phyloP scores from a whole-genome alignment of 2,888 invertebrate species.

The Himalopsyche japonica region DNA sequence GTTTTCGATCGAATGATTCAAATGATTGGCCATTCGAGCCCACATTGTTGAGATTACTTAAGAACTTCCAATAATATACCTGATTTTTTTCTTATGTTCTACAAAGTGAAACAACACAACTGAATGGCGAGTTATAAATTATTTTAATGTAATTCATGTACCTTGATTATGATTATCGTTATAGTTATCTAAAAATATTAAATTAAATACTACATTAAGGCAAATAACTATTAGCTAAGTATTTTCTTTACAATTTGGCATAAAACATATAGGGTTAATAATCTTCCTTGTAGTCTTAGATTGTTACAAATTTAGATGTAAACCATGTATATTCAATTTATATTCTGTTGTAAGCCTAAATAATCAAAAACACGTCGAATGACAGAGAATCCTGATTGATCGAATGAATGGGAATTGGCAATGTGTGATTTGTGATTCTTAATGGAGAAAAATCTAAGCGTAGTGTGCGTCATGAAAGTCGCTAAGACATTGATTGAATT shows the following conservation, averaged over 20 bases:
- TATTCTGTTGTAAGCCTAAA: background rate
- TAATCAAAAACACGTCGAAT: background rate
- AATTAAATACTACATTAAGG: slow-evolving; percentile 14
- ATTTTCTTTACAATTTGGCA: slow-evolving; percentile 5
- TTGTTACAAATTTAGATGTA: slow-evolving; percentile 12
- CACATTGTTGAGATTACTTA: background rate
- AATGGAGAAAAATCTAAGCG: background rate
- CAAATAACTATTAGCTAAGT: slow-evolving; percentile 25
- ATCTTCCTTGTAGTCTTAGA: slow-evolving; percentile 1
- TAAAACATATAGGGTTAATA: background rate
- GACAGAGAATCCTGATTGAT: background rate
- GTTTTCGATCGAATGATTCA: background rate
- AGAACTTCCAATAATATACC: slow-evolving; percentile 15
- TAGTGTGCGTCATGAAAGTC: background rate
- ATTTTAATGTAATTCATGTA: slow-evolving; percentile 17
- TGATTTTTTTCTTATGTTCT: slow-evolving; percentile 1
- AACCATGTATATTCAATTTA: background rate
- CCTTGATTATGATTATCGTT: slow-evolving; percentile 21
- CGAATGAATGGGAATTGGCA: background rate
- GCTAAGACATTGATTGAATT: background rate
- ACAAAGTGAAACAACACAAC: background rate
- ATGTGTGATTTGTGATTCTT: background rate
- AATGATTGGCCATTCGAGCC: background rate
- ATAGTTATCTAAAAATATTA: slow-evolving; percentile 4
- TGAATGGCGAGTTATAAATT: slow-evolving; percentile 14